Base-by-base conservation (phyloP, 2,888 invertebrate species). In the Oscheius sp. region DNA sequence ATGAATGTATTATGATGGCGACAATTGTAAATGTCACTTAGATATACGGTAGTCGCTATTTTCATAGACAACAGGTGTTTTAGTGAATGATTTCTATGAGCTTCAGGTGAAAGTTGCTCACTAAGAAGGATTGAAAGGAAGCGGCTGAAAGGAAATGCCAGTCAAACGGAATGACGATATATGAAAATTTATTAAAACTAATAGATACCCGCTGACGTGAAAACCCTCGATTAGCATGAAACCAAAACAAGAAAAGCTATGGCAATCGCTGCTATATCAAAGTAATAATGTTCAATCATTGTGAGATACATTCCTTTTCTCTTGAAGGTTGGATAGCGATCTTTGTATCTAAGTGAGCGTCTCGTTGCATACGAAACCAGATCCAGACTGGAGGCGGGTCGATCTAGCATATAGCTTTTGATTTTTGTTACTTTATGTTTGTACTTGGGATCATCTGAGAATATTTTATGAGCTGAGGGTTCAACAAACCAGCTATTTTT, bases 301-400 rank as follows among this genome's bases (percentile, higher is more conserved):
- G 33, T 31, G 23, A 70, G 53, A 37, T 57, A 42, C 58, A 70
- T 70, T 46, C 70, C 70, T 50, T 66, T 70, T 17, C 70, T 31
- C 33, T 61, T 57, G 33, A 67, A 70, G 3, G 65, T 64, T 4
- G 69, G 65, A 17, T 17, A 65, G 6, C 46, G 10, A 6, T 64
- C 25, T 17, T 46, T 33, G 12, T 46, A 29, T 25, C 50, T 64
- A 1, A 78, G 55, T 2, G 73, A 17, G 63, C 72, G 63, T n/a
- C 65, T 57, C 10, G 73, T 58, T 23, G 50, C 61, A 39, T 67
- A 78, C 10, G 57, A 37, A 0, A 69, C 77, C 42, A 73, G 65
- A 37, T 78, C 78, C 20, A 69, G 37, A 23, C 67, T 64, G 17
- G 72, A 27, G 8, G 75, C 69, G 23, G 76, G 73, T 27, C 74